Percentiles rank a stretch among this genome's conserved stretches.
These are phyloP conservation scores for Siniperca scherzeri DNA, from an alignment of 2,797 vertebrate genomes.

Conservation along the genomic window DNA sequence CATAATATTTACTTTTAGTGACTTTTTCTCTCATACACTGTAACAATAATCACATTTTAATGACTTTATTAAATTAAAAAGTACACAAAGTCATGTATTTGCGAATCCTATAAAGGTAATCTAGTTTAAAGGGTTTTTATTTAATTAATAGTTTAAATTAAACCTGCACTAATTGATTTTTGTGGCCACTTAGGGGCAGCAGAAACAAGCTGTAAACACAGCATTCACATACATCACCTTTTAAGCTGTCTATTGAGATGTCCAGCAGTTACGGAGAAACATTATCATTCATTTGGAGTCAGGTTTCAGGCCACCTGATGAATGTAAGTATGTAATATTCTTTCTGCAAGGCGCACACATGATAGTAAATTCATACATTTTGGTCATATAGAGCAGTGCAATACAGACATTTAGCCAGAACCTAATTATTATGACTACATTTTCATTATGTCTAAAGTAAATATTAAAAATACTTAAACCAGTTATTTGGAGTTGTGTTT, in stretches of 20 bases:
- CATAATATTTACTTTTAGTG: background rate
- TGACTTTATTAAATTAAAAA: background rate
- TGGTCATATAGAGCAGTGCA: background rate
- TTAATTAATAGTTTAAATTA: too few species aligned
- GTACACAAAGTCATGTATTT: background rate
- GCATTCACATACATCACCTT: too few species aligned
- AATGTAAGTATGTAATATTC: too few species aligned
- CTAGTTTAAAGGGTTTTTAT: background rate
- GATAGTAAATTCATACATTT: background rate
- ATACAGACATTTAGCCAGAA: background rate
- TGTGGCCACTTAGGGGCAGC: too few species aligned
- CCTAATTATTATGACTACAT: background rate
- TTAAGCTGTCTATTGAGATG: too few species aligned
- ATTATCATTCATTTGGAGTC: too few species aligned
- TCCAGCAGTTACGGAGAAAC: too few species aligned
- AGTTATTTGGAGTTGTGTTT: background rate
- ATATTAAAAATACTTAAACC: background rate
- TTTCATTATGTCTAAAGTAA: background rate
- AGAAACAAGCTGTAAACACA: too few species aligned
- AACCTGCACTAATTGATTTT: too few species aligned
- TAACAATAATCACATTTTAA: background rate
- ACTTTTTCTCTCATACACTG: background rate
- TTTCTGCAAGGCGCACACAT: background rate
- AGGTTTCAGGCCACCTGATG: too few species aligned
- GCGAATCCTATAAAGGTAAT: background rate